Percentiles rank a stretch among this genome's conserved stretches.
Conservation (phyloP, 2,797 vertebrate species). For the Onychomys torridus region DNA sequence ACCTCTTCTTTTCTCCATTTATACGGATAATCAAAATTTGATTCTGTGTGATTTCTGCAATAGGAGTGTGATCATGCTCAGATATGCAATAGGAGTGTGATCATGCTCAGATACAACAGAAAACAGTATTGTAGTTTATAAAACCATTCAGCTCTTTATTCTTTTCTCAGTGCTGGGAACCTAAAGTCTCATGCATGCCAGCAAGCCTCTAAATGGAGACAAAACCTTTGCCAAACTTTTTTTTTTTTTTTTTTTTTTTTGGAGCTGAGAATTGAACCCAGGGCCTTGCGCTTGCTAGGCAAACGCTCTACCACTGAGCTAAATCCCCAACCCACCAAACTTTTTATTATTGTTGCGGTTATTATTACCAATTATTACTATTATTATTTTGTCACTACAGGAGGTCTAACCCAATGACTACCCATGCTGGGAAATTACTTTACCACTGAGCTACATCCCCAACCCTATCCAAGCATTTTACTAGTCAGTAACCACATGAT, state of each 20-base stretch:
- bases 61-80: neutral
- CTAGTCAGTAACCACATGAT: neutral
- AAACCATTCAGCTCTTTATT: neutral
- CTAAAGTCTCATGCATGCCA: neutral
- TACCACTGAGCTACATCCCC: neutral
- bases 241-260: too few species aligned
- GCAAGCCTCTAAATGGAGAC: neutral
- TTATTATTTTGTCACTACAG: neutral
- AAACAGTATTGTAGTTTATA: neutral
- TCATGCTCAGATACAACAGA: neutral
- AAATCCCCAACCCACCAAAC: too few species aligned
- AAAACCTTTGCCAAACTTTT: neutral
- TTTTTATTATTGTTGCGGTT: neutral
- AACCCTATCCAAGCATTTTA: neutral
- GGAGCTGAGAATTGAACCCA: too few species aligned
- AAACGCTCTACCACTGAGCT: too few species aligned
- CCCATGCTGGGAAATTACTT: neutral
- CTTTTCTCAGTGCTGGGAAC: neutral
- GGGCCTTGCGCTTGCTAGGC: too few species aligned
- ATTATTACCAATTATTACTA: neutral
- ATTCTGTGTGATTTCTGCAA: neutral
- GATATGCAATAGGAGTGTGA: neutral
- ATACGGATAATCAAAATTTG: neutral
- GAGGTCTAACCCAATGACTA: neutral
- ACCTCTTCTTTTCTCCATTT: neutral